Percentiles rank a stretch among this genome's conserved stretches.
phyloP scores from a whole-genome alignment of 2,888 invertebrate genomes.

The Eurois occulta region DNA sequence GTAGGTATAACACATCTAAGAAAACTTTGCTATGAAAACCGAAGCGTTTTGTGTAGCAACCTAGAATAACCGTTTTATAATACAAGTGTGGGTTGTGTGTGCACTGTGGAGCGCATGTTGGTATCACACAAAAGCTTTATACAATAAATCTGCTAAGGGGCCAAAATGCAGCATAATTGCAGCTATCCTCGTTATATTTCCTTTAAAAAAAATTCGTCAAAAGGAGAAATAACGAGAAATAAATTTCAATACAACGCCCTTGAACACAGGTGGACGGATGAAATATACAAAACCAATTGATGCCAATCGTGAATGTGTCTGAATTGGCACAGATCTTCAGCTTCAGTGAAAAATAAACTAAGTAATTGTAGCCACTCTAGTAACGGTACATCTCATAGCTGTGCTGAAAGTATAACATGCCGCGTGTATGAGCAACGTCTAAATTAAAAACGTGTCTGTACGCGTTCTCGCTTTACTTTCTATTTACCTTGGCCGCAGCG shows the following conservation, averaged over 20 bases:
- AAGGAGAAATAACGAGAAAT: constrained; percentile 50
- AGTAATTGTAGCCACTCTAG: constrained; percentile 73
- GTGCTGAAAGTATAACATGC: constrained; percentile 82
- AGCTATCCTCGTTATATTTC: constrained; percentile 50
- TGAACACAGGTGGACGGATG: constrained; percentile 47
- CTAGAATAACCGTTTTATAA: constrained; percentile 65
- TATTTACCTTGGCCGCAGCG: constrained; percentile 88
- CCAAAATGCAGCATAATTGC: constrained; percentile 55
- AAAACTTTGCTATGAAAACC: constrained; percentile 67
- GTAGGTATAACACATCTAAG: constrained; percentile 68
- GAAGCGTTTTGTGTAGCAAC: constrained; percentile 73
- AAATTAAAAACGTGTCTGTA: constrained; percentile 77
- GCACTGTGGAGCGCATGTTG: constrained; percentile 58
- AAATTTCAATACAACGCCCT: constrained; percentile 42
- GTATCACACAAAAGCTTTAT: constrained; percentile 68
- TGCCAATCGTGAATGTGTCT: constrained; percentile 66
- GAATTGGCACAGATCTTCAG: constrained; percentile 69
- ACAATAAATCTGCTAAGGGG: constrained; percentile 67
- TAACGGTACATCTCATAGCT: constrained; percentile 75
- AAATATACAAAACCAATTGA: constrained; percentile 60
- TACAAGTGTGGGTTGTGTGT: constrained; percentile 66
- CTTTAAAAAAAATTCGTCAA: constrained; percentile 19
- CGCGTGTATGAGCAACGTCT: constrained; percentile 76
- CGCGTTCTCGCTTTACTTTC: constrained; percentile 69
- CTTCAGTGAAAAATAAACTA: constrained; percentile 67